Evolutionary conservation across 1,140 invertebrate genomes (phyloP), one percentile per base, ranked within the genome.

Genomic region (Heliothis virescens): DNA sequence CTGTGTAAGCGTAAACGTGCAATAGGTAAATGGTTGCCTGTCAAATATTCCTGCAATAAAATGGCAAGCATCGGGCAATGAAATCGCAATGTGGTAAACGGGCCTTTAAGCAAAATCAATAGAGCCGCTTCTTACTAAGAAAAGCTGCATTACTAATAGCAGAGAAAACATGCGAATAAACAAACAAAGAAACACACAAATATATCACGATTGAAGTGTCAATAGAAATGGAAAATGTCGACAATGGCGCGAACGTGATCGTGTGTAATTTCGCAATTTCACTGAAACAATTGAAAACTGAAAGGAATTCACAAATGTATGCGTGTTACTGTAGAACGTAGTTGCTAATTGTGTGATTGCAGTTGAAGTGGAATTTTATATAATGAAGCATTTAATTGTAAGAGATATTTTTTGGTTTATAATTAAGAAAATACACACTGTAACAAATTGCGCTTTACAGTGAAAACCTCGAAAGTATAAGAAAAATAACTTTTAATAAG

Each of bases 281-380:
- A 63, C 60, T 63, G 12, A 16, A 18, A 15, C 60, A 9, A 47
- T 41, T 63, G 60, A 16, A 41, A 15, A n/a, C 29, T 63, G 29
- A 41, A 63, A 65, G 41, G 41, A 47, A 47, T 65, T 47, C 41
- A 65, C 41, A n/a, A 65, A 65, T 65, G 41, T 65, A n/a, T 47
- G 41, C 60, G 34, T 4, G 60, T 41, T 7, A 41, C 3, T 13
- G 15, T 4, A 15, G 5, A 57, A 21, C 10, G 55, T 9, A 21
- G 16, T 18, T 18, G 55, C 16, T 59, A 59, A 59, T 48, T 21
- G 9, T n/a, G 48, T 21, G 57, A 59, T n/a, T 53, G 15, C n/a
- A 53, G n/a, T 53, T n/a, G 2, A 9, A 7, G 4, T 41, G 34
- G 34, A 41, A 41, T 41, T 41, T 41, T 41, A 7, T 41, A 9